These are phyloP conservation scores for Idris sp. DNA, from an alignment of 1,140 invertebrate genomes.

Conservation along the genomic window DNA sequence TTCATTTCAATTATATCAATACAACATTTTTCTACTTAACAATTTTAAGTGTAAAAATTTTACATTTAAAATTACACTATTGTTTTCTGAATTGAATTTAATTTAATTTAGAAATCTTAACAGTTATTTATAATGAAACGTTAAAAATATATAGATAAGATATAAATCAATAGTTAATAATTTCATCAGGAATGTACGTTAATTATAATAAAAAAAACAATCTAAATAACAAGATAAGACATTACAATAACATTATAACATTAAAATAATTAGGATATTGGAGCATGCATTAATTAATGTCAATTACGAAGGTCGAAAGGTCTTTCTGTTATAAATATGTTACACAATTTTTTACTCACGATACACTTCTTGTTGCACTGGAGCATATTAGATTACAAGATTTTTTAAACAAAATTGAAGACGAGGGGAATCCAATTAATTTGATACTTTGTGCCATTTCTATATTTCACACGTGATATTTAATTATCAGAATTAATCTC, in stretches of 20 bases:
- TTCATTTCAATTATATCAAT: too few relatives aligned
- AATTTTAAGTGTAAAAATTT: too few relatives aligned
- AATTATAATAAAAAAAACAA: too few relatives aligned
- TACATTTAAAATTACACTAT: too few relatives aligned
- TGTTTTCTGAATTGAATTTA: too few relatives aligned
- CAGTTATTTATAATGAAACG: too few relatives aligned
- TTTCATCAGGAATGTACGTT: too few relatives aligned
- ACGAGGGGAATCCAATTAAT: slow-evolving; percentile 18
- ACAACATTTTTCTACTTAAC: too few relatives aligned
- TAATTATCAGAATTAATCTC: background rate
- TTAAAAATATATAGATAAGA: too few relatives aligned
- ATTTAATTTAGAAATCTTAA: too few relatives aligned
- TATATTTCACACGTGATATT: background rate
- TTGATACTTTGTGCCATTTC: slow-evolving; percentile 42
- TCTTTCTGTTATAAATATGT: slow-evolving; percentile 4
- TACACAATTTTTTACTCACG: slow-evolving; percentile 6
- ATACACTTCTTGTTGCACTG: slow-evolving; percentile 18
- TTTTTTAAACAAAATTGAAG: slow-evolving; percentile 36
- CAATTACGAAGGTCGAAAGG: slow-evolving; percentile 38
- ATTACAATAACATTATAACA: background rate
- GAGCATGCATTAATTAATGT: slow-evolving; percentile 7
- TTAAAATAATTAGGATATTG: background rate
- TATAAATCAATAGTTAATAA: too few relatives aligned
- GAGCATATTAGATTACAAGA: slow-evolving; percentile 17
- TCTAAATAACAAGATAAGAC: too few relatives aligned